Percentiles rank a stretch among this genome's conserved stretches.
Evolutionary conservation across 2,113 vertebrate species (phyloP).

Genomic region (Brachirus orientalis): DNA sequence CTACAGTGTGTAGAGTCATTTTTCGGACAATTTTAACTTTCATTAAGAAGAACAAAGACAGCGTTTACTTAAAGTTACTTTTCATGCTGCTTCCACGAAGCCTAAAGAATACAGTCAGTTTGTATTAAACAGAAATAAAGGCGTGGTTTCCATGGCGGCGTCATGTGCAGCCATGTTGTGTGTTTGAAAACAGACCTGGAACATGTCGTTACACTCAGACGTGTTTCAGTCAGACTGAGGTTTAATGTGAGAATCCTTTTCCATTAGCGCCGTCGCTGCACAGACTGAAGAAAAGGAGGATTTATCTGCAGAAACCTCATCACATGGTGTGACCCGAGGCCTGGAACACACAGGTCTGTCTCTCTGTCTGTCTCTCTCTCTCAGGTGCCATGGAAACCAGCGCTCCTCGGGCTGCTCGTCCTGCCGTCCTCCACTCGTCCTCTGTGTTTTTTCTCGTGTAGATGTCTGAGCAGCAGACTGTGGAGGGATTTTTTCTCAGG

Average conservation of each 20-base stretch:
- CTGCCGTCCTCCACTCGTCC: conserved; percentile 53
- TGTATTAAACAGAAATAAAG: too few relatives aligned
- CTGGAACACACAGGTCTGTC: conserved; percentile 54
- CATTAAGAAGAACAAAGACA: too few relatives aligned
- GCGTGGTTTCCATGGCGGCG: too few relatives aligned
- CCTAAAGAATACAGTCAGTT: too few relatives aligned
- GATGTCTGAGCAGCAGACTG: conserved; percentile 1
- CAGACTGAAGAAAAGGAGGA: conserved; percentile 54
- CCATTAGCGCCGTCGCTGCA: conserved; percentile 43
- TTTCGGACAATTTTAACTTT: too few relatives aligned
- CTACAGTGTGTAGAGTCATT: too few relatives aligned
- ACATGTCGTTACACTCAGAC: conserved; percentile 23
- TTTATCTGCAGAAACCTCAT: conserved; percentile 62
- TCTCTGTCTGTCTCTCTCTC: conserved; percentile 34
- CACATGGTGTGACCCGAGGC: conserved; percentile 70
- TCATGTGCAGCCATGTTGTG: neutral
- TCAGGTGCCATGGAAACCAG: conserved; percentile 69
- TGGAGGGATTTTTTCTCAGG: conserved; percentile 10
- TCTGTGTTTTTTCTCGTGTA: conserved; percentile 37
- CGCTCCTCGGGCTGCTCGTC: conserved; percentile 68
- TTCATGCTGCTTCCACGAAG: too few relatives aligned
- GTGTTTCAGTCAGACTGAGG: conserved; percentile 45
- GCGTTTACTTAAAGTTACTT: too few relatives aligned
- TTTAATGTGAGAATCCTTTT: conserved; percentile 40
- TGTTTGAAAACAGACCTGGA: conserved; percentile 12